Evolutionary conservation across 2,888 invertebrate genomes (phyloP).

Genomic region (Andrena flavipes): DNA sequence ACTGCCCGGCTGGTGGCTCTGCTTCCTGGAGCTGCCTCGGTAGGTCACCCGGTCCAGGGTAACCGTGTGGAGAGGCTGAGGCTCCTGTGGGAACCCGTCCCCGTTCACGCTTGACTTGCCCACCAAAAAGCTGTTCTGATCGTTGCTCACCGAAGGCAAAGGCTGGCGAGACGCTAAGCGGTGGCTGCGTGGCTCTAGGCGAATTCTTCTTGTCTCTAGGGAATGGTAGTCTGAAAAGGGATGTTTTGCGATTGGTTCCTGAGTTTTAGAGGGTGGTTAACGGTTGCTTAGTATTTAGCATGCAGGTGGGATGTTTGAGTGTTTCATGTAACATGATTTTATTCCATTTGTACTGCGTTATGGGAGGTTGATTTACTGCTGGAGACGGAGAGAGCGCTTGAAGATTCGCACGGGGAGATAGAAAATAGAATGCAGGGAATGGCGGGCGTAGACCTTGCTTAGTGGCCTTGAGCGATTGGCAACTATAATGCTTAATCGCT

Average conservation of each 20-base stretch:
- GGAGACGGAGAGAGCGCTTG: background rate
- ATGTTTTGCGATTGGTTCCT: background rate
- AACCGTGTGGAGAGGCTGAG: constrained; percentile 76
- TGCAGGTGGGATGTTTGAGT: background rate
- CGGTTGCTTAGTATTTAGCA: background rate
- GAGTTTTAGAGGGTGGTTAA: background rate
- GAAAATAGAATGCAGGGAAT: background rate
- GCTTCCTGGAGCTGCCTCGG: constrained; percentile 76
- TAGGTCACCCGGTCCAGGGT: constrained; percentile 81
- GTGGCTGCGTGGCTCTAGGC: constrained; percentile 80
- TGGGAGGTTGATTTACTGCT: no score
- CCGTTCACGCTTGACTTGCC: constrained; percentile 62
- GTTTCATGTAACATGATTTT: background rate
- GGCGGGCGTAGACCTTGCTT: background rate
- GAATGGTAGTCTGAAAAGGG: constrained; percentile 67
- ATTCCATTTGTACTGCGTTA: no score
- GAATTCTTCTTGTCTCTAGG: constrained; percentile 75
- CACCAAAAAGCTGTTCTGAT: constrained; percentile 58
- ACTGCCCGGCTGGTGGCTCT: constrained; percentile 70
- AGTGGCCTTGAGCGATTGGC: background rate
- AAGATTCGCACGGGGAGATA: background rate
- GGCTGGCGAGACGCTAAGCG: constrained; percentile 72
- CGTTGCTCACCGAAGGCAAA: constrained; percentile 60
- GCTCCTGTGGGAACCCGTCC: constrained; percentile 66
- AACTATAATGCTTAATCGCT: background rate